A percentile compares a stretch with the other conserved stretches of the same genome.
These are phyloP conservation scores for Laticauda laticaudata DNA, from an alignment of 2,113 vertebrate genomes.

Conservation along the genomic window DNA sequence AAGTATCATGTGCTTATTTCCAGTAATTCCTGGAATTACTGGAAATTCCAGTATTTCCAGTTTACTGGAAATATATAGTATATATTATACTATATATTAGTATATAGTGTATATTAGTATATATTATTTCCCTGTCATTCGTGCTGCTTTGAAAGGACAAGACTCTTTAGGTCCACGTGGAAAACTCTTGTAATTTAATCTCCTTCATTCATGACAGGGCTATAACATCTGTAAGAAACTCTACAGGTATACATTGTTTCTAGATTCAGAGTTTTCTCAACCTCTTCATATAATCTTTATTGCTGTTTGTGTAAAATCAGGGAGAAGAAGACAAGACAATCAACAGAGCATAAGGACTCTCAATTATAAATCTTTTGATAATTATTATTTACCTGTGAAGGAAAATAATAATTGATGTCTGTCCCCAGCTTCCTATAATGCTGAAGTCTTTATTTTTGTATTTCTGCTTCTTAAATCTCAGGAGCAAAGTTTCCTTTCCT, in stretches of 20 bases:
- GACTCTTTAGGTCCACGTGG: background rate
- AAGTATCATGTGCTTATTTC: conserved; percentile 52
- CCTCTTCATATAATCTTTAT: background rate
- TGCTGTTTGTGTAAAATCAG: background rate
- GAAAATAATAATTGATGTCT: background rate
- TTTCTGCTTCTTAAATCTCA: background rate
- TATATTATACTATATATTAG: too few species aligned
- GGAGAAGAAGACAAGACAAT: background rate
- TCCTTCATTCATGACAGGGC: background rate
- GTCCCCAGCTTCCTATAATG: background rate
- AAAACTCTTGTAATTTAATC: background rate
- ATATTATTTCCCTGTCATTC: background rate
- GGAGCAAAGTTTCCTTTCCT: background rate
- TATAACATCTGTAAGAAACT: background rate
- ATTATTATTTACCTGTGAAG: too few species aligned
- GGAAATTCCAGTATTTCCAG: too few species aligned
- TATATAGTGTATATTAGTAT: too few species aligned
- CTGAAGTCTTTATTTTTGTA: background rate
- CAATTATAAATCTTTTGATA: background rate
- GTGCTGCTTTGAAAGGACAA: background rate
- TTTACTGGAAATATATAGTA: too few species aligned
- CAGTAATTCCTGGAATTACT: background rate
- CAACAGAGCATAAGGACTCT: background rate
- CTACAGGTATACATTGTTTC: background rate
- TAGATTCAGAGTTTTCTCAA: background rate